Evolutionary conservation across 2,888 invertebrate genomes (phyloP).

Genomic region (Colletes collaris): DNA sequence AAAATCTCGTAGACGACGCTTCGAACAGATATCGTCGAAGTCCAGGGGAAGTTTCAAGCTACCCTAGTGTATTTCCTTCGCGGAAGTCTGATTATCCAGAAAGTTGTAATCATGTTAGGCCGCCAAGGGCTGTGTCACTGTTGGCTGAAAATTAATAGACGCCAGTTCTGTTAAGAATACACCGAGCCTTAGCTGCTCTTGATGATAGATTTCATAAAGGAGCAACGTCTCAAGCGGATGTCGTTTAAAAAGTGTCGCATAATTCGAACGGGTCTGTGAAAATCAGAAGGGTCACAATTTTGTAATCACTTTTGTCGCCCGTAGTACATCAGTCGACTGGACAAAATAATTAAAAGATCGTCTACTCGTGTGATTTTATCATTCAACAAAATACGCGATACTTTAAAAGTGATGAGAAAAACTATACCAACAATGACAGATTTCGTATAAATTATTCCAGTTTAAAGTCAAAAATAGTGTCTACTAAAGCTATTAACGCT

Average conservation of each 20-base stretch:
- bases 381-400: too few relatives aligned
- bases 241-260: slow-evolving; percentile 22
- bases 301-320: not conserved
- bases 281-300: slow-evolving; percentile 5
- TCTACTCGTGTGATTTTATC: too few relatives aligned
- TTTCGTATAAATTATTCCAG: too few relatives aligned
- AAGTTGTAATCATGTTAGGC: slow-evolving; percentile 67
- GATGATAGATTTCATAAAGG: slow-evolving; percentile 63
- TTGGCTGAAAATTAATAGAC: slow-evolving; percentile 66
- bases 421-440: too few relatives aligned
- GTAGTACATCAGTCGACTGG: too few relatives aligned
- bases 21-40: slow-evolving; percentile 19
- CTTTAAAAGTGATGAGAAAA: too few relatives aligned
- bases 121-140: slow-evolving; percentile 60
- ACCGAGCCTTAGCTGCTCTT: slow-evolving; percentile 23
- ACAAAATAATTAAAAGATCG: too few relatives aligned
- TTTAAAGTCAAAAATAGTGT: too few relatives aligned
- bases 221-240: slow-evolving; percentile 17
- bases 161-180: slow-evolving; percentile 52
- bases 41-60: slow-evolving; percentile 31
- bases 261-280: slow-evolving; percentile 37
- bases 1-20: slow-evolving; percentile 19
- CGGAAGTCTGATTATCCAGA: slow-evolving; percentile 66
- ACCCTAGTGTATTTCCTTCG: slow-evolving; percentile 45
- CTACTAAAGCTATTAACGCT: too few relatives aligned